phyloP scores from a whole-genome alignment of 2,888 invertebrate genomes.

The Luperina testacea region DNA sequence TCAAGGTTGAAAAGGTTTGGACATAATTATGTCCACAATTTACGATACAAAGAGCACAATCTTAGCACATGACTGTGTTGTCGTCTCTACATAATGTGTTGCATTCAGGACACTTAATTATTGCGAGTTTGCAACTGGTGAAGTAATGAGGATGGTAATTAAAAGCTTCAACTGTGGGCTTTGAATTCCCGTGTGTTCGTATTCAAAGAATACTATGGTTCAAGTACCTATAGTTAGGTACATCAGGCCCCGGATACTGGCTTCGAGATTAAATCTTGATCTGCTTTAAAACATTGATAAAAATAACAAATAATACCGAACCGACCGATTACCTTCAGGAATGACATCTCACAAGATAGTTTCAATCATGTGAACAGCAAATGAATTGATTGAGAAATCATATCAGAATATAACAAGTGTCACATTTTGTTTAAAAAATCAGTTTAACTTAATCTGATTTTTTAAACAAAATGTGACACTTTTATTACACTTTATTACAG shows the following conservation, averaged over 20 bases:
- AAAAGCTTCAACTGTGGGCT: slow-evolving; percentile 8
- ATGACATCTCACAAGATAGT: slow-evolving; percentile 18
- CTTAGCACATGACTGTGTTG: slow-evolving; percentile 3
- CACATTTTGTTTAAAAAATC: slow-evolving; percentile 22
- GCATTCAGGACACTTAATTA: slow-evolving; percentile 28
- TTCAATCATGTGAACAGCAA: slow-evolving; percentile 35
- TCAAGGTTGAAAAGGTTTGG: slow-evolving; percentile 30
- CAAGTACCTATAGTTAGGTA: background rate
- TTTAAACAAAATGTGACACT: too few relatives aligned
- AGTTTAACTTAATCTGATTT: slow-evolving; percentile 22
- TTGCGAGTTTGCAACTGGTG: background rate
- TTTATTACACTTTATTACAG: too few relatives aligned
- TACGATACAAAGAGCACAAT: slow-evolving; percentile 3
- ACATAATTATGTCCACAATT: slow-evolving; percentile 1
- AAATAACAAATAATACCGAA: background rate
- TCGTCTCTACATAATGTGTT: background rate
- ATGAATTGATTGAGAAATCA: slow-evolving; percentile 15
- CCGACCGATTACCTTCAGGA: background rate
- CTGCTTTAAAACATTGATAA: slow-evolving; percentile 10
- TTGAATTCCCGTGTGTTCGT: slow-evolving; percentile 22
- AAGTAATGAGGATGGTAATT: slow-evolving; percentile 22
- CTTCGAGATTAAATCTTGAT: slow-evolving; percentile 2
- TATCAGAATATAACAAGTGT: slow-evolving; percentile 37
- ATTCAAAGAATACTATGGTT: background rate
- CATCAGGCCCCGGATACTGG: background rate